Evolutionary conservation across 2,797 vertebrate genomes (phyloP).

Genomic region (Adrianichthys oophorus): DNA sequence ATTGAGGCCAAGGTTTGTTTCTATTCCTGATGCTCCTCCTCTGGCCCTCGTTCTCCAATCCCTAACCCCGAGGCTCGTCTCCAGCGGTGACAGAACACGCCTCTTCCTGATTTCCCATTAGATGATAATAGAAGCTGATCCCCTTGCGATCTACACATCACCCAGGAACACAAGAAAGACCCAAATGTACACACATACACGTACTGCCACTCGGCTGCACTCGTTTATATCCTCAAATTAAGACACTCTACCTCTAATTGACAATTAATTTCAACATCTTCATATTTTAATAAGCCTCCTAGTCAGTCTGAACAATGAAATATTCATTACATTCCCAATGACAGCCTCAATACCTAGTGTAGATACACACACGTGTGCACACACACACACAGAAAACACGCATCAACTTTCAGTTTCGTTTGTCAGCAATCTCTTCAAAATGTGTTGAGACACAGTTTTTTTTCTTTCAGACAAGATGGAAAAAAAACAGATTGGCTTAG

Average conservation of each 20-base stretch:
- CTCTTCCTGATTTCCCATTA: slow-evolving; percentile 81
- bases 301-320: slow-evolving; percentile 85
- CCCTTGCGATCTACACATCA: slow-evolving; percentile 70
- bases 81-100: slow-evolving; percentile 69
- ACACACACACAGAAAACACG: slow-evolving; percentile 17
- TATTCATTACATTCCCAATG: slow-evolving; percentile 85
- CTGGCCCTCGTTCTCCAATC: slow-evolving; percentile 70
- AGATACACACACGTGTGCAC: slow-evolving; percentile 18
- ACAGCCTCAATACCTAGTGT: slow-evolving; percentile 62
- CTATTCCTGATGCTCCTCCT: slow-evolving; percentile 68
- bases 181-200: slow-evolving; percentile 25
- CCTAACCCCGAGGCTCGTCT: slow-evolving; percentile 70
- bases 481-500: slow-evolving; percentile 6
- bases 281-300: slow-evolving; percentile 86
- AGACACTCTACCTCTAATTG: slow-evolving; percentile 86
- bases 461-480: slow-evolving; percentile 7
- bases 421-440: slow-evolving; percentile 35
- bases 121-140: slow-evolving; percentile 76
- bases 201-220: slow-evolving; percentile 54
- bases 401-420: slow-evolving; percentile 32
- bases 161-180: slow-evolving; percentile 34
- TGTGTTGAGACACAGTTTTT: slow-evolving; percentile 7
- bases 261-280: slow-evolving; percentile 89
- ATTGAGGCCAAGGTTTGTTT: slow-evolving; percentile 82
- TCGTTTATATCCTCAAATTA: slow-evolving; percentile 84